Percentiles rank a stretch among this genome's conserved stretches.
Conservation (phyloP, 2,113 vertebrate species). For the Psittacus erithacus region DNA sequence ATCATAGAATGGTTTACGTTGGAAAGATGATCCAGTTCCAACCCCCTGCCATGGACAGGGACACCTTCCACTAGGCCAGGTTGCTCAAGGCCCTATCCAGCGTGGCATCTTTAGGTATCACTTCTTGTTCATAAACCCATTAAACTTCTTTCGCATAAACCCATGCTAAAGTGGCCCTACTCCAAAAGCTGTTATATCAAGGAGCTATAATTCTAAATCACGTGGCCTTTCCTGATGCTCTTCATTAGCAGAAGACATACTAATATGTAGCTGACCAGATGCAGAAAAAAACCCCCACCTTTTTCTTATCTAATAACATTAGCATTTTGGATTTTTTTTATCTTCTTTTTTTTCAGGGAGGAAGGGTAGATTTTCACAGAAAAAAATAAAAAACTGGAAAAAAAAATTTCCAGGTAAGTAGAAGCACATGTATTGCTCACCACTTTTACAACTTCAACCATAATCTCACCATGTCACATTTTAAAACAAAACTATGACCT, state of each 20-base stretch:
- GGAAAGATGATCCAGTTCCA: neutral
- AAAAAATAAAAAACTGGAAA: neutral
- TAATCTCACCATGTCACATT: neutral
- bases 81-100: neutral
- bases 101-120: neutral
- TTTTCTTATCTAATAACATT: neutral
- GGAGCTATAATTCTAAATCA: neutral
- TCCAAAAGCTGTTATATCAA: neutral
- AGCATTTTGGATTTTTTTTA: neutral
- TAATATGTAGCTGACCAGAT: neutral
- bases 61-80: neutral
- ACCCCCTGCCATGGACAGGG: neutral
- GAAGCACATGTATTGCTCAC: neutral
- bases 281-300: rapidly evolving
- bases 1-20: neutral
- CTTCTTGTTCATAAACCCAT: neutral
- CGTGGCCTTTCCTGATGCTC: neutral
- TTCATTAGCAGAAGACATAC: neutral
- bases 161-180: neutral
- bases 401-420: neutral
- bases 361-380: neutral
- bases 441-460: neutral
- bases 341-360: neutral
- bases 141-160: no score
- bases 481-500: neutral